phyloP scores from a whole-genome alignment of 2,797 vertebrate species.

The Melanotaenia pygmaea region DNA sequence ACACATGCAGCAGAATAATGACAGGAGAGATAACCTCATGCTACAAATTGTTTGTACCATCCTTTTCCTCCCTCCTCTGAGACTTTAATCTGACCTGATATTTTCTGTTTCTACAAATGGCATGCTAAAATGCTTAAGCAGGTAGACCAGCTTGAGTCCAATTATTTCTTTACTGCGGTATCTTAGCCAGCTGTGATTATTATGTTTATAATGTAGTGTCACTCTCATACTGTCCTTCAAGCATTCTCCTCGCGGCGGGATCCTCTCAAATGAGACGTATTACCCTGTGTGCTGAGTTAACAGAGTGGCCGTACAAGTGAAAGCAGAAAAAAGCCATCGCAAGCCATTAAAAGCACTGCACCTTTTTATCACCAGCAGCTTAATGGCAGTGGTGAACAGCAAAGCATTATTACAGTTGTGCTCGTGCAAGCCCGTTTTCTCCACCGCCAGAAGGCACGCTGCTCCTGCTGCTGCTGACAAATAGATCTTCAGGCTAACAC shows the following conservation, averaged over 20 bases:
- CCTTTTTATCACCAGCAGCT: conserved; percentile 76
- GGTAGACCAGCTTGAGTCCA: conserved; percentile 78
- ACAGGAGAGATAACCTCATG: conserved; percentile 48
- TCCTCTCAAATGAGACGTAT: conserved; percentile 77
- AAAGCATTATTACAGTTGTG: conserved; percentile 64
- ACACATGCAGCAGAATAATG: conserved; percentile 26
- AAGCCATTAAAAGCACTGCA: conserved; percentile 74
- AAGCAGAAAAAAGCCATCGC: conserved; percentile 50
- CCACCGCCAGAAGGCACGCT: conserved; percentile 43
- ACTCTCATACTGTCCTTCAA: conserved; percentile 76
- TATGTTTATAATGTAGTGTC: conserved; percentile 80
- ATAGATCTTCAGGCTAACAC: conserved; percentile 60
- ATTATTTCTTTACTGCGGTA: conserved; percentile 76
- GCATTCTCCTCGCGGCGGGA: conserved; percentile 69
- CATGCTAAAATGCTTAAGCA: conserved; percentile 70
- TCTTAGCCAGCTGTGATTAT: conserved; percentile 80
- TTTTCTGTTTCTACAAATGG: conserved; percentile 67
- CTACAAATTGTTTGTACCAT: conserved; percentile 34
- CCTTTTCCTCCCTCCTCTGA: conserved; percentile 14
- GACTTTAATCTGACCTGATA: conserved; percentile 64
- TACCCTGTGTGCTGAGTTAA: conserved; percentile 74
- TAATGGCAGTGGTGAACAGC: conserved; percentile 73
- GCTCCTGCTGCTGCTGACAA: conserved; percentile 54
- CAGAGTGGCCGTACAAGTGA: conserved; percentile 66
- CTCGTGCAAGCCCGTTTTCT: conserved; percentile 42